Evolutionary conservation across 2,113 vertebrate species (phyloP).

Genomic region (Eulacestoma nigropectus): DNA sequence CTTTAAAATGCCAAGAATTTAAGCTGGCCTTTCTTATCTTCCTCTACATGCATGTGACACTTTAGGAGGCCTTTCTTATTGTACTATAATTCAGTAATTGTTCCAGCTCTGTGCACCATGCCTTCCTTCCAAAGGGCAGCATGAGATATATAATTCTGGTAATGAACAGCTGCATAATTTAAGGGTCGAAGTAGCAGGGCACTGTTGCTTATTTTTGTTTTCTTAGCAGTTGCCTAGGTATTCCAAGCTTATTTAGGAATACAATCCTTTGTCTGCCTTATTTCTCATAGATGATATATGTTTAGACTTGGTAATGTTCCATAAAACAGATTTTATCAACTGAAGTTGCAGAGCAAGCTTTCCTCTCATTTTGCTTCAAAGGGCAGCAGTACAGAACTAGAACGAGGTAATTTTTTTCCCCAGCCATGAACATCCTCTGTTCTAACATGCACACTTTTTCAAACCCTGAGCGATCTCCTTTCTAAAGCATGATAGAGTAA

Average conservation of each 20-base stretch:
- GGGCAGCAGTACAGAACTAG: conserved; percentile 57
- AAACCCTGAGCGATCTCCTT: conserved; percentile 42
- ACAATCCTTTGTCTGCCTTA: conserved; percentile 63
- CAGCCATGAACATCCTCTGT: conserved; percentile 55
- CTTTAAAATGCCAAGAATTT: conserved; percentile 81
- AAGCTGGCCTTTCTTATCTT: conserved; percentile 78
- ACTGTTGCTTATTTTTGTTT: conserved; percentile 68
- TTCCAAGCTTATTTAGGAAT: conserved; percentile 65
- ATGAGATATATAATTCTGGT: conserved; percentile 71
- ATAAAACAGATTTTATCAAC: conserved; percentile 73
- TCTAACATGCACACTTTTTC: conserved; percentile 58
- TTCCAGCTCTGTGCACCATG: conserved; percentile 70
- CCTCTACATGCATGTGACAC: conserved; percentile 70
- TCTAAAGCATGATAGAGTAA: conserved; percentile 65
- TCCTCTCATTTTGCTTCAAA: conserved; percentile 74
- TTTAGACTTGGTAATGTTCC: conserved; percentile 64
- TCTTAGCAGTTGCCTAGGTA: conserved; percentile 67
- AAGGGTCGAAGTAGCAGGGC: conserved; percentile 63
- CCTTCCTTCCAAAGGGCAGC: conserved; percentile 74
- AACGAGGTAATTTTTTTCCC: conserved; percentile 65
- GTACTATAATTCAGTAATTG: conserved; percentile 78
- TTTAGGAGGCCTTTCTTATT: conserved; percentile 76
- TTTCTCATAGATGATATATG: conserved; percentile 62
- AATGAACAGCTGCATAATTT: conserved; percentile 80
- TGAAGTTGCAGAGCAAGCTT: conserved; percentile 61